Conservation (phyloP, 2,797 vertebrate genomes). For the Acridotheres tristis region DNA sequence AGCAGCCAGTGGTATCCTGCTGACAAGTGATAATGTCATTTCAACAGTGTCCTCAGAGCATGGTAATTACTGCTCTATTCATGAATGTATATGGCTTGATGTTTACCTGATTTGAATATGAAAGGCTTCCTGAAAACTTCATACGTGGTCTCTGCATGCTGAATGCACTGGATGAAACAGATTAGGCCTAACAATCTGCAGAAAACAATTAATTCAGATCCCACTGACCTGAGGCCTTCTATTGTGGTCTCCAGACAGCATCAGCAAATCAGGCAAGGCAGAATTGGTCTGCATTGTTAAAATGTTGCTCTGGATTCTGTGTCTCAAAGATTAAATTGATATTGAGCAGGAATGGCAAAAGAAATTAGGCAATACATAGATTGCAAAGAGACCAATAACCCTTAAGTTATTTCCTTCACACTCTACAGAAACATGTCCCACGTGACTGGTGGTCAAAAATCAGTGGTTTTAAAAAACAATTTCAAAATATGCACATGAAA, state of each 20-base stretch:
- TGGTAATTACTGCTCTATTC: constrained; percentile 54
- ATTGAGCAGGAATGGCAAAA: background rate
- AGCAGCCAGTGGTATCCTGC: constrained; percentile 47
- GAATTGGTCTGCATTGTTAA: background rate
- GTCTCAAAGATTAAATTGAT: background rate
- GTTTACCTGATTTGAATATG: constrained; percentile 64
- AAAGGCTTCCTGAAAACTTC: constrained; percentile 39
- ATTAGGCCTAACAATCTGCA: constrained; percentile 17
- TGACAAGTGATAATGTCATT: constrained; percentile 61
- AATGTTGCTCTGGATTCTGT: background rate
- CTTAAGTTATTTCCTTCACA: background rate
- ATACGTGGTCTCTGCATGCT: background rate
- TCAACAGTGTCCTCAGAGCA: constrained; percentile 53
- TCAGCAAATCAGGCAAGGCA: background rate
- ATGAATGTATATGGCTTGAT: constrained; percentile 47
- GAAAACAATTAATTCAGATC: constrained; percentile 54
- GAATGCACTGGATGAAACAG: background rate
- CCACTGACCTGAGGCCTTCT: constrained; percentile 5
- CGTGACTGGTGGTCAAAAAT: background rate
- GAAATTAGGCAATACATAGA: background rate
- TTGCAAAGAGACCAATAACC: background rate
- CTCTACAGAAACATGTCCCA: background rate
- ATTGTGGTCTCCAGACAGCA: background rate
- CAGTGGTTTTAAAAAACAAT: background rate
- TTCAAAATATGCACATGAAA: background rate